Conservation (phyloP, 2,888 invertebrate genomes). For the Perdita meconis region DNA sequence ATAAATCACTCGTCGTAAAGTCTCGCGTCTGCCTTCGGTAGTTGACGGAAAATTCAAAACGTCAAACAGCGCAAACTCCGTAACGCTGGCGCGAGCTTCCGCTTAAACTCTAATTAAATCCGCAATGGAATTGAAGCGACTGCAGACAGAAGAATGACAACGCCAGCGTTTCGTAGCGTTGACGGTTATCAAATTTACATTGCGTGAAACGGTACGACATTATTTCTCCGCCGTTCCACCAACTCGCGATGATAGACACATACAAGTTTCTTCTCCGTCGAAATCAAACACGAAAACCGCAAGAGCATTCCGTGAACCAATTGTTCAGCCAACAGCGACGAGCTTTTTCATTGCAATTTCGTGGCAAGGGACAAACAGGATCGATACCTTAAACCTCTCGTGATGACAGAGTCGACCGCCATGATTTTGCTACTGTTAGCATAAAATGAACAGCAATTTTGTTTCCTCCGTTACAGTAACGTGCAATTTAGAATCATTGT, state of each 20-base stretch:
- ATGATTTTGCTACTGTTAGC: not conserved
- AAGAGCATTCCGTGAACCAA: not conserved
- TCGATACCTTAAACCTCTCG: not conserved
- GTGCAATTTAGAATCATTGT: no score
- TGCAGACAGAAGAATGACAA: constrained; percentile 30
- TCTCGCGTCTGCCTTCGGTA: constrained; percentile 16
- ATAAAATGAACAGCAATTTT: no score
- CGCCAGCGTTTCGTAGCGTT: constrained; percentile 20
- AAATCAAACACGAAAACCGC: not conserved
- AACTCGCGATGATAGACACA: not conserved
- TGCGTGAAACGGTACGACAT: constrained; percentile 22
- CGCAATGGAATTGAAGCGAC: constrained; percentile 25
- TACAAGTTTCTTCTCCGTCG: constrained; percentile 1
- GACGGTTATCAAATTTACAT: constrained; percentile 43
- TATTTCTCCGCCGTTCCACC: not conserved
- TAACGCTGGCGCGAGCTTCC: constrained; percentile 21
- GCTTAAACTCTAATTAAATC: constrained; percentile 46
- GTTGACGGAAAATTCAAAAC: constrained; percentile 15
- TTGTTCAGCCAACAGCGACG: not conserved
- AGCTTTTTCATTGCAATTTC: not conserved
- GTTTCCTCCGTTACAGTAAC: no score
- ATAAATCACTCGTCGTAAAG: constrained; percentile 18
- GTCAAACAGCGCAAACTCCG: not conserved
- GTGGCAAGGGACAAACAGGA: not conserved
- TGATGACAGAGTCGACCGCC: not conserved